Base-by-base conservation (phyloP, 2,888 invertebrate genomes). In the Sphaerophoria taeniata region DNA sequence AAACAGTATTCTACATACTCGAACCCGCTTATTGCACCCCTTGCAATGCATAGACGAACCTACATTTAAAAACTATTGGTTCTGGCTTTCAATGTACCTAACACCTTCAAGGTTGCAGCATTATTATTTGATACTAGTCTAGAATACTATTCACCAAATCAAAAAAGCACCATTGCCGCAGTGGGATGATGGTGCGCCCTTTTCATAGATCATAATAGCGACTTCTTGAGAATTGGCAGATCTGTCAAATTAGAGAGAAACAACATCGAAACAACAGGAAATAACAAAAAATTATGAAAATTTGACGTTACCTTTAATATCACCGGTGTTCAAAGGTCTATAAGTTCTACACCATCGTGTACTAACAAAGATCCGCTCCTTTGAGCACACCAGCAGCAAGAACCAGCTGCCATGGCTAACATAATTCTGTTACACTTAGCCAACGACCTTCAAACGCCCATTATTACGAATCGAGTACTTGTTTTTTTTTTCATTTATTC, bases 401-500 rank as follows among this genome's bases (percentile, higher is more conserved):
- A 60, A 67, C 39, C 51, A 53, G 12, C 47, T 49, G 36, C 58
- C n/a, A 56, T 67, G 45, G 47, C 63, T 49, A 45, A 9, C 16
- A 16, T 9, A 31, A 12, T 14, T 7, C 67, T 70, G 83, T 34
- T 67, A 60, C 70, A 74, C 70, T 74, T 71, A 67, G 65, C 67
- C 78, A 60, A 45, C 78, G 78, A 83, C 83, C 83, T 83, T 83
- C 83, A 83, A 58, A 83, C 78, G 78, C 78, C 83, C 74, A 83
- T 78, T 74, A 78, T 74, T 78, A 83, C 63, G 24, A 24, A 2
- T 24, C 24, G 24, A 24, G 24, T 24, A 2, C 0, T 70, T 47
- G 53, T 65, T 47, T 61, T 60, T 47, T 56, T 56, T 71, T 70
- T 70, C 74, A 65, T 49, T 63, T 58, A 69, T 36, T 24, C 24